Percentiles rank a stretch among this genome's conserved stretches.
Evolutionary conservation across 2,797 vertebrate genomes (phyloP).

Genomic region (Premnoplex brunnescens): DNA sequence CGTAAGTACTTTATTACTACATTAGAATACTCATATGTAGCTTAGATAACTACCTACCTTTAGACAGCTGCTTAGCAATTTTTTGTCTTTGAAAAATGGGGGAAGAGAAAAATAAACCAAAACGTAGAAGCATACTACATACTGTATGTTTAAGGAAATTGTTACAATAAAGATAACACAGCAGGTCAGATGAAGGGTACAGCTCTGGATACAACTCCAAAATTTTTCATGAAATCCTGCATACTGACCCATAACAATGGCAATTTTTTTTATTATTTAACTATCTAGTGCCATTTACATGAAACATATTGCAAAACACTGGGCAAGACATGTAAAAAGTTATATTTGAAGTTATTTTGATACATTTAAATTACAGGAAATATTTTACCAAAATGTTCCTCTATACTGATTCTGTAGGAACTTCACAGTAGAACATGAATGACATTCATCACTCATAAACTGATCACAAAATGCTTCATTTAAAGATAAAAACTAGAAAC

Average conservation of each 20-base stretch:
- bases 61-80: not conserved
- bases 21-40: not conserved
- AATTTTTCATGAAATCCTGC: not conserved
- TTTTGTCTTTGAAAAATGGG: not conserved
- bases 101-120: accelerated
- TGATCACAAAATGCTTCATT: not conserved
- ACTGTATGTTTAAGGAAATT: not conserved
- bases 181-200: not conserved
- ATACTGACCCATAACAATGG: not conserved
- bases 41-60: not conserved
- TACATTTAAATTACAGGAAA: not conserved
- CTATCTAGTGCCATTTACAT: not conserved
- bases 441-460: not conserved
- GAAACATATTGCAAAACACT: not conserved
- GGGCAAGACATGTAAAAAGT: not conserved
- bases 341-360: not conserved
- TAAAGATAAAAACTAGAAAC: not conserved
- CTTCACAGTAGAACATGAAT: not conserved
- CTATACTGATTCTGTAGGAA: not conserved
- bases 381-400: not conserved
- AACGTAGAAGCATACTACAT: not conserved
- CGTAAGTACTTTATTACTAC: not conserved
- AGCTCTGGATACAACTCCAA: not conserved
- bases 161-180: not conserved
- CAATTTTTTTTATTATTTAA: not conserved